phyloP scores from a whole-genome alignment of 2,797 vertebrate genomes.

The Centroberyx gerrardi region DNA sequence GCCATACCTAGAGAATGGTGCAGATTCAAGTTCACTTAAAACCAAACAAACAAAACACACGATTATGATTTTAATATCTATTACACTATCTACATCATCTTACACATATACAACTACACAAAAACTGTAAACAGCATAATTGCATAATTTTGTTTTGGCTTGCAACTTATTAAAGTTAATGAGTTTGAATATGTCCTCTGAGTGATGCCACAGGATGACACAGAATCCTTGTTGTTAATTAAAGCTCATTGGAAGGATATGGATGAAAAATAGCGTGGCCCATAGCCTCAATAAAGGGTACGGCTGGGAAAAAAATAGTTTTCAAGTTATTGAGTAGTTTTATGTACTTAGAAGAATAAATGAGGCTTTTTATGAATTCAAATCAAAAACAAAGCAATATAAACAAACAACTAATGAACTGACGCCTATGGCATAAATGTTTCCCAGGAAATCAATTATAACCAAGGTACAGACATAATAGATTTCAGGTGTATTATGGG shows the following conservation, averaged over 20 bases:
- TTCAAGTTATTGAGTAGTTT: neutral
- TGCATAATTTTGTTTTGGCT: neutral
- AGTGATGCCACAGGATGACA: constrained; percentile 11
- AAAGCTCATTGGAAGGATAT: constrained; percentile 14
- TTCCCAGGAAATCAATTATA: constrained; percentile 30
- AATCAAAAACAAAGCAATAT: constrained; percentile 73
- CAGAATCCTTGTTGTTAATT: constrained; percentile 24
- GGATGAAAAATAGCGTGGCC: neutral
- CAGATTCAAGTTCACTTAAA: constrained; percentile 12
- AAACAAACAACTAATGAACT: constrained; percentile 30
- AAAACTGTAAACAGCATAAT: neutral
- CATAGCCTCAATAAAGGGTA: constrained; percentile 6
- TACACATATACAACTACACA: neutral
- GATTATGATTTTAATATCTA: no score
- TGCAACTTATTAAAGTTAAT: neutral
- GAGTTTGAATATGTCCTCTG: neutral
- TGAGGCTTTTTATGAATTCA: neutral
- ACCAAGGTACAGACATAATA: constrained; percentile 13
- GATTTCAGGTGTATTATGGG: constrained; percentile 2
- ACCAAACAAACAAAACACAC: neutral
- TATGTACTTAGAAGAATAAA: constrained; percentile 24
- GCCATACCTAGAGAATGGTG: constrained; percentile 85
- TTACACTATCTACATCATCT: neutral
- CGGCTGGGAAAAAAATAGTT: neutral
- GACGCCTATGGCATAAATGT: neutral